phyloP scores from a whole-genome alignment of 2,797 vertebrate genomes.

The Sebastes wilsoni region DNA sequence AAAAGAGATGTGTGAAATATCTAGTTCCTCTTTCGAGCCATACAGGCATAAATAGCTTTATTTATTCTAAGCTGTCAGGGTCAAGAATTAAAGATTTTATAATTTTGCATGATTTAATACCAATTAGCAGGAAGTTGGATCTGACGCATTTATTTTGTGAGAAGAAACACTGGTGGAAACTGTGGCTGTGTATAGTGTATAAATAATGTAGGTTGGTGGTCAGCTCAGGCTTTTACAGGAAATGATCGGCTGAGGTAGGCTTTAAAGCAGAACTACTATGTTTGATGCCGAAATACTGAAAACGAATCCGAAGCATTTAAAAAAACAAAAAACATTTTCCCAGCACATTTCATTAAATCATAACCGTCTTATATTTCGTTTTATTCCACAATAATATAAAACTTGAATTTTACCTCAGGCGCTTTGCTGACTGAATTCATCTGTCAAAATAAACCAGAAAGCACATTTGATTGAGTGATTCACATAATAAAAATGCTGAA shows the following conservation, averaged over 20 bases:
- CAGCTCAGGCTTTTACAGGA: conserved; percentile 54
- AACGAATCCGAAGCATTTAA: rapidly evolving
- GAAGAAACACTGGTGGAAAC: conserved; percentile 35
- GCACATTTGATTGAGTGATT: background rate
- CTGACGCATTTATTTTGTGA: background rate
- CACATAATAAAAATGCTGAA: background rate
- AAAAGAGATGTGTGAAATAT: background rate
- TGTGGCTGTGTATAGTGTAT: conserved; percentile 21
- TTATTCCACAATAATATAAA: background rate
- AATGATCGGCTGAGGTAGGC: background rate
- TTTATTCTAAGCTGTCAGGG: background rate
- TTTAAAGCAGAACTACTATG: conserved; percentile 13
- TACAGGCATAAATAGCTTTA: background rate
- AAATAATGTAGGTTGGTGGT: conserved; percentile 48
- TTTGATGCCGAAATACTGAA: background rate
- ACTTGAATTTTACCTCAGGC: conserved; percentile 41
- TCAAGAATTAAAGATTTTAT: background rate
- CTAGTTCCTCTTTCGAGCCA: background rate
- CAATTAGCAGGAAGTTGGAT: conserved; percentile 27
- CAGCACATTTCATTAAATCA: no score
- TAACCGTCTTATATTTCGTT: background rate
- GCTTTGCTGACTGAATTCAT: background rate
- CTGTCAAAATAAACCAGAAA: conserved; percentile 34
- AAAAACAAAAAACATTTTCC: background rate
- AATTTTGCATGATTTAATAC: background rate